Evolutionary conservation across 2,888 invertebrate genomes (phyloP), one percentile per base, ranked within the genome.

Genomic region (Phengaris alcon): DNA sequence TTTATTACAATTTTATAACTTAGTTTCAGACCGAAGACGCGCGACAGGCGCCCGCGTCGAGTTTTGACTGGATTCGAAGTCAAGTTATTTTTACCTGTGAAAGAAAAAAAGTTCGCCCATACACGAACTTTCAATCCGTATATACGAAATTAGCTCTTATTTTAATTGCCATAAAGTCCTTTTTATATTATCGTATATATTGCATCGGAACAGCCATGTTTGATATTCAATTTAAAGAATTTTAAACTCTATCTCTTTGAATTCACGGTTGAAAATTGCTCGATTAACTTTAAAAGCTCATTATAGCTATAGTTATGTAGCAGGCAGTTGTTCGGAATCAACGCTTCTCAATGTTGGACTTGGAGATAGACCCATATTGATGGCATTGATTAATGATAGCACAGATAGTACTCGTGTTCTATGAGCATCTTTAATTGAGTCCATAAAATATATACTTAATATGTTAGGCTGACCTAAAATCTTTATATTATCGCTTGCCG

Each of bases 321-420:
- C 88, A 87, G 88, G 91, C 93, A 93, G 93, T 93, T 92, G 93
- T 88, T 90, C 81, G 78, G 75, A 82, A 80, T 78, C 90, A 84
- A 79, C 74, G 90, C 74, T 84, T 86, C 86, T 82, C 80, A 91
- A 92, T 88, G 81, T 88, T 87, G 85, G 48, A 48, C 35, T 35
- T 79, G 64, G 68, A 73, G 75, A 76, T 75, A 68, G 82, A 82
- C 78, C 78, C 69, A 75, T 64, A 57, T 68, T 44, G 15, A 57
- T 57, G 44, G 52, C 57, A 72, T 69, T 22, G 51, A 72, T 68
- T 52, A 44, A 51, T 70, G 51, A 51, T 51, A 51, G 35, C 35
- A 35, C 35, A 35, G 35, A 35, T 4, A 48, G 15, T 64, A 44
- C 35, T 64, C 64, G 35, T 59, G 64, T 64, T 64, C 35, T 35